Percentiles rank a stretch among this genome's conserved stretches.
Evolutionary conservation across 2,888 invertebrate species (phyloP).

Genomic region (Stenurella melanura): DNA sequence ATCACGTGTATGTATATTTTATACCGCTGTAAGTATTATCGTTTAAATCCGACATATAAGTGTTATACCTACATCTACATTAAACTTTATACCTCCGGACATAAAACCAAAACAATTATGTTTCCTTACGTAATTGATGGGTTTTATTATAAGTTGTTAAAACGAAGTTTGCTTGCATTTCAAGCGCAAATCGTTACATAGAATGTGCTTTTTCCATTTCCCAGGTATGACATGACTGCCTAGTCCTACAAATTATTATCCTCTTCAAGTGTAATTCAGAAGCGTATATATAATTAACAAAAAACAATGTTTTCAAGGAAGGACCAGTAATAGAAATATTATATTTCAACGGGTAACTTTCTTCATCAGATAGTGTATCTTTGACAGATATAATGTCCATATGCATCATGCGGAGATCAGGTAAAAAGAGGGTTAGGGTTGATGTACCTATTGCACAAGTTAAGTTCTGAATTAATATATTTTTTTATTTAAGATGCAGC

Average conservation of each 20-base stretch:
- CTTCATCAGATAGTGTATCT: constrained; percentile 60
- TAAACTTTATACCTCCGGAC: constrained; percentile 16
- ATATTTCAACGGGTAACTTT: constrained; percentile 54
- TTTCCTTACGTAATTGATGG: constrained; percentile 17
- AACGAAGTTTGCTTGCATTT: neutral
- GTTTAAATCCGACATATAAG: constrained; percentile 32
- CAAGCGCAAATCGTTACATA: neutral
- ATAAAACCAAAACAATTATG: constrained; percentile 20
- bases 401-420: constrained; percentile 55
- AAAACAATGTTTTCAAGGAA: constrained; percentile 56
- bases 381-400: constrained; percentile 63
- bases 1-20: constrained; percentile 23
- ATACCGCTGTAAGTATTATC: constrained; percentile 23
- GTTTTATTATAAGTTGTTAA: constrained; percentile 25
- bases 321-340: constrained; percentile 59
- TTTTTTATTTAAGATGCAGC: too few relatives aligned
- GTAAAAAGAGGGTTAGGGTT: constrained; percentile 35
- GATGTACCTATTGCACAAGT: constrained; percentile 24
- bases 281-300: constrained; percentile 49
- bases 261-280: constrained; percentile 49
- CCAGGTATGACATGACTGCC: neutral
- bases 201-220: too few relatives aligned
- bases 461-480: neutral
- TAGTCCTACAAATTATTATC: constrained; percentile 45
- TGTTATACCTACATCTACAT: constrained; percentile 36